phyloP scores from a whole-genome alignment of 2,797 vertebrate species.

The Dallia pectoralis region DNA sequence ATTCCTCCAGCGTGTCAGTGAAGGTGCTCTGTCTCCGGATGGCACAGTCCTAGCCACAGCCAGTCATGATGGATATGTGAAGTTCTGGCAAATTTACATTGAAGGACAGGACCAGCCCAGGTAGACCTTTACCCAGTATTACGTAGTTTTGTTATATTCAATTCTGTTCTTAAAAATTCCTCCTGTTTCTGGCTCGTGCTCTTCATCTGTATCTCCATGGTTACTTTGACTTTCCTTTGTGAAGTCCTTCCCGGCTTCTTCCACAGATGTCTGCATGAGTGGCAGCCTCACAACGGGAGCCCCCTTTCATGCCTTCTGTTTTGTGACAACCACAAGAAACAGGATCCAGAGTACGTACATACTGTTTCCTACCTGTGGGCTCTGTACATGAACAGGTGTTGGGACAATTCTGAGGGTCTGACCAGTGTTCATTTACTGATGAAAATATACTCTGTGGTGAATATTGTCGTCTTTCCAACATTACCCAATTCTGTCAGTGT shows the following conservation, averaged over 20 bases:
- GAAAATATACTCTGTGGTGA: background rate
- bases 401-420: background rate
- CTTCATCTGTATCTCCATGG: background rate
- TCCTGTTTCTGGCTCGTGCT: background rate
- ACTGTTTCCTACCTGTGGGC: background rate
- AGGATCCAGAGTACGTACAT: constrained; percentile 93
- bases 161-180: background rate
- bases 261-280: constrained; percentile 93
- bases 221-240: constrained; percentile 3
- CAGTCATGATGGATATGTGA: constrained; percentile 95
- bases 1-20: constrained; percentile 83
- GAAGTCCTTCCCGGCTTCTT: constrained; percentile 3
- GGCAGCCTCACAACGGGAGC: constrained; percentile 89
- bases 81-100: constrained; percentile 99
- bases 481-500: background rate
- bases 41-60: constrained; percentile 96
- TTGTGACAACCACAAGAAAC: constrained; percentile 98
- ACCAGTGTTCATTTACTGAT: background rate
- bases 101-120: constrained; percentile 93
- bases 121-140: constrained; percentile 57
- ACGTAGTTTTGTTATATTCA: background rate
- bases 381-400: background rate
- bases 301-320: constrained; percentile 97
- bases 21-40: constrained; percentile 96
- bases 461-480: background rate